These are phyloP conservation scores for Phaedon cochleariae DNA, from an alignment of 2,888 invertebrate species.

Conservation along the genomic window DNA sequence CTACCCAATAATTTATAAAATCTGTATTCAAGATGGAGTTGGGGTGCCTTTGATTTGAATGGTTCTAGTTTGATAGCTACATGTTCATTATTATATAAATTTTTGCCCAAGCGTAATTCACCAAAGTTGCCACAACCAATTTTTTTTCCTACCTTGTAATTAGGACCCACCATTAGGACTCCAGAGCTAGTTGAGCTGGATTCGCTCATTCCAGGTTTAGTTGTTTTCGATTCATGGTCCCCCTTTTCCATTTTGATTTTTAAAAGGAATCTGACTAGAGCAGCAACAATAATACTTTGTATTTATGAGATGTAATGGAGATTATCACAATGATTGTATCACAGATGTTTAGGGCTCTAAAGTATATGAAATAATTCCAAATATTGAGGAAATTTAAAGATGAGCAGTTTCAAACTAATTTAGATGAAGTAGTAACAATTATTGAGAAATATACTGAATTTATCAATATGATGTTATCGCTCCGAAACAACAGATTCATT, in stretches of 20 bases:
- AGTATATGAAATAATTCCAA: not conserved
- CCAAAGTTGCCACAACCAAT: slow-evolving; percentile 99
- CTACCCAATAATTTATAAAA: slow-evolving; percentile 99
- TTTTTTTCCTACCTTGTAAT: slow-evolving; percentile 99
- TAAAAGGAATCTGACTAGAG: not conserved
- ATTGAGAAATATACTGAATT: not conserved
- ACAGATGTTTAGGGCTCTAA: slow-evolving; percentile 17
- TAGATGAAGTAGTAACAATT: too few species aligned
- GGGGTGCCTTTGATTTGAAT: slow-evolving; percentile 99
- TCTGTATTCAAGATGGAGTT: slow-evolving; percentile 98
- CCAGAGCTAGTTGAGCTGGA: slow-evolving; percentile 81
- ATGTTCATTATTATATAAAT: slow-evolving; percentile 99
- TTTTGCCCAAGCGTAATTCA: slow-evolving; percentile 98
- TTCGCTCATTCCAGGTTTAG: slow-evolving; percentile 63
- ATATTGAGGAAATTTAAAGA: not conserved
- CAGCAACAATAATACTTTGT: not conserved
- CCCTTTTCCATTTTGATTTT: slow-evolving; percentile 27
- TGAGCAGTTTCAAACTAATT: too few species aligned
- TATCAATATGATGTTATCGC: not conserved
- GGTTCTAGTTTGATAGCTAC: slow-evolving; percentile 99
- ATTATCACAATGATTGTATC: slow-evolving; percentile 18
- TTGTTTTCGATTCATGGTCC: slow-evolving; percentile 29
- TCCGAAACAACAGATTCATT: not conserved
- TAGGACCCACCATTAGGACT: slow-evolving; percentile 99
- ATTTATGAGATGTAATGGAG: not conserved